These are phyloP conservation scores for Selenia dentaria DNA, from an alignment of 2,888 invertebrate species.

Conservation along the genomic window DNA sequence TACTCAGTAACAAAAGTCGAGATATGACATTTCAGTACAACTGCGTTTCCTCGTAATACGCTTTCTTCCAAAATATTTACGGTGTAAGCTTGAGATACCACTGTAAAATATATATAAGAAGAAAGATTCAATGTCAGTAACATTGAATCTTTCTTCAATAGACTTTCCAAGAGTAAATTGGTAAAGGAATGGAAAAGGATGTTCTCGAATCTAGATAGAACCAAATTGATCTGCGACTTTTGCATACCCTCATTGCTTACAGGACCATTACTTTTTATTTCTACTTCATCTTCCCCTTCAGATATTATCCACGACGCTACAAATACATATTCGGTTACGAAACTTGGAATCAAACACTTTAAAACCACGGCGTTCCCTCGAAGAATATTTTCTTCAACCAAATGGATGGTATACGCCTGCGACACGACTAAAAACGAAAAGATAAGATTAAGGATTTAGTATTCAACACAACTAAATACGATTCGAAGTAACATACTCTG, in stretches of 20 bases:
- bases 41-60: slow-evolving; percentile 94
- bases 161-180: neutral
- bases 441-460: no score
- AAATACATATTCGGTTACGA: slow-evolving; percentile 93
- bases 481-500: no score
- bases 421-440: slow-evolving; percentile 64
- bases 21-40: slow-evolving; percentile 96
- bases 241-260: slow-evolving; percentile 59
- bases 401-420: slow-evolving; percentile 91
- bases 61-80: slow-evolving; percentile 97
- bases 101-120: no score
- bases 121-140: no score
- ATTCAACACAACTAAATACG: no score
- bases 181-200: slow-evolving; percentile 24
- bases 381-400: slow-evolving; percentile 94
- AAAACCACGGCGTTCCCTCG: slow-evolving; percentile 92
- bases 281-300: slow-evolving; percentile 73
- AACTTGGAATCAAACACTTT: slow-evolving; percentile 93
- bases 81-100: slow-evolving; percentile 94
- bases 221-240: neutral
- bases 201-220: slow-evolving; percentile 18
- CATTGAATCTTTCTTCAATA: no score
- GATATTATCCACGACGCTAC: slow-evolving; percentile 91
- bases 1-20: slow-evolving; percentile 97
- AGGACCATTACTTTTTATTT: slow-evolving; percentile 62